A percentile compares a stretch with the other conserved stretches of the same genome.
Evolutionary conservation across 2,888 invertebrate genomes (phyloP).

Genomic region (Polymixis lichenea): DNA sequence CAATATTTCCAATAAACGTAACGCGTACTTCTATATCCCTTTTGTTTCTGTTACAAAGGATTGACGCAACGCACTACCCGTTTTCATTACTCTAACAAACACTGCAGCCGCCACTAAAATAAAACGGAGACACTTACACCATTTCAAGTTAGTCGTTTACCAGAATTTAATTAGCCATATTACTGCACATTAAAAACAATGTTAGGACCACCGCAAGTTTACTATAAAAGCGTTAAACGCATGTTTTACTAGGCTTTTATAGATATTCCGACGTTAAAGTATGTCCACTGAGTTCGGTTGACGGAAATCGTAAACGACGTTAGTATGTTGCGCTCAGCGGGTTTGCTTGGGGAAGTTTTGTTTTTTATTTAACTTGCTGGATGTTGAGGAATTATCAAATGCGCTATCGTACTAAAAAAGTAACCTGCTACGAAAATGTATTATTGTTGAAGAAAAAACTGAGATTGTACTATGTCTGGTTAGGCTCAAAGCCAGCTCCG

Average conservation of each 20-base stretch:
- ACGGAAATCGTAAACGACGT: slow-evolving; percentile 69
- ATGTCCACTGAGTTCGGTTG: slow-evolving; percentile 65
- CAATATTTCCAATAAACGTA: neutral
- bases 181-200: slow-evolving; percentile 89
- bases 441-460: neutral
- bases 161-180: slow-evolving; percentile 86
- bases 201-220: slow-evolving; percentile 86
- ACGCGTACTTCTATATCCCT: neutral
- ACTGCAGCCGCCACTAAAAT: slow-evolving; percentile 64
- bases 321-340: slow-evolving; percentile 44
- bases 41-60: slow-evolving; percentile 35
- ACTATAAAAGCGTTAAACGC: slow-evolving; percentile 82
- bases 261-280: slow-evolving; percentile 73
- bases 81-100: slow-evolving; percentile 50
- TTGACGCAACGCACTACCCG: slow-evolving; percentile 28
- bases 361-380: neutral
- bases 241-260: slow-evolving; percentile 81
- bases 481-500: neutral
- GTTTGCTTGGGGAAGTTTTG: slow-evolving; percentile 12
- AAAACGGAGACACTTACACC: slow-evolving; percentile 65
- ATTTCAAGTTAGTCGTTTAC: slow-evolving; percentile 75
- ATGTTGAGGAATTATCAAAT: neutral
- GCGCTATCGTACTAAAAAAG: neutral
- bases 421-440: neutral
- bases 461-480: neutral